Conservation (phyloP, 1,140 invertebrate species). For the Triops cancriformis region DNA sequence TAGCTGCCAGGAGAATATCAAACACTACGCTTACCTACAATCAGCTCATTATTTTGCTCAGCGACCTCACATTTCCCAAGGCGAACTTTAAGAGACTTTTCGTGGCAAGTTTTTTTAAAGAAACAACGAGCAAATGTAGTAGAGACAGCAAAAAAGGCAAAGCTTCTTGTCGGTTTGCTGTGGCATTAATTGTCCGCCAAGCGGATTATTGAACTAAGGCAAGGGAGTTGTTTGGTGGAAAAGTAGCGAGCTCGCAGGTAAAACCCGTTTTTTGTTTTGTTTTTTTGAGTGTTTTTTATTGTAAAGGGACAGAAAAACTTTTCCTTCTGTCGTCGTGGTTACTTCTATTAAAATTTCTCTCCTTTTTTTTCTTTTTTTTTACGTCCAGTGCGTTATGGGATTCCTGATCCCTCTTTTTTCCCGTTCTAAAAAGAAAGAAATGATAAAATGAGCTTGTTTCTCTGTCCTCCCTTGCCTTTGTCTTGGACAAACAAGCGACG, state of each 20-base stretch:
- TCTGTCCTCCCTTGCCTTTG: not conserved
- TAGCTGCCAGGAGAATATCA: no score
- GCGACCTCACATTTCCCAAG: no score
- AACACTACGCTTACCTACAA: no score
- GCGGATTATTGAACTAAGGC: not conserved
- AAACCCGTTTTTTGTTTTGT: not conserved
- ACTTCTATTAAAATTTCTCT: conserved; percentile 23
- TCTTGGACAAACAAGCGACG: not conserved
- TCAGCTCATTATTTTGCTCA: no score
- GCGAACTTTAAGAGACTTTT: not conserved
- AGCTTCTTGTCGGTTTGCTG: not conserved
- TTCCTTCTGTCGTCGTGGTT: no score
- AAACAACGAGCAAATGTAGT: no score
- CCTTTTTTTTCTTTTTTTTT: conserved; percentile 21
- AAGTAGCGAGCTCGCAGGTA: not conserved
- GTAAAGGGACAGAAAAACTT: no score
- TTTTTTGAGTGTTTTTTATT: no score
- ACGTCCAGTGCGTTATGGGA: not conserved
- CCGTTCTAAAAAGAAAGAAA: not conserved
- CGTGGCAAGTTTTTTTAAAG: not conserved
- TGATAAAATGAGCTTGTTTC: not conserved
- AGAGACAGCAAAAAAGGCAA: not conserved
- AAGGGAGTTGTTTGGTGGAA: not conserved
- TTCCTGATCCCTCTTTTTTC: not conserved
- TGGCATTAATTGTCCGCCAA: not conserved